Conservation (phyloP, 2,888 invertebrate species). For the Cephalotes varians region DNA sequence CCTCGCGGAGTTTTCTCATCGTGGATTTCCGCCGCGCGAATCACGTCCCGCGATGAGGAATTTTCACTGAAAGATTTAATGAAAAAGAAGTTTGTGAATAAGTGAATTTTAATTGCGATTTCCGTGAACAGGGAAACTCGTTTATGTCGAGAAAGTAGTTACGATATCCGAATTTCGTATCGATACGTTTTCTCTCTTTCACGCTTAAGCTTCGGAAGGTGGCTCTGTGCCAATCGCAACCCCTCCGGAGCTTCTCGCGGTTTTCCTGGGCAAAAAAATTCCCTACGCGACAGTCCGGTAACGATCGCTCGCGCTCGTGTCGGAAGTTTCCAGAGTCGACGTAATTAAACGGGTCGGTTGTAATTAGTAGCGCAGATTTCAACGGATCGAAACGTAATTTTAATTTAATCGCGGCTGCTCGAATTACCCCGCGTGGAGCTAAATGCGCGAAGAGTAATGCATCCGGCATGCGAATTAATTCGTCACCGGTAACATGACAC, state of each 20-base stretch:
- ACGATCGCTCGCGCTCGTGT: background rate
- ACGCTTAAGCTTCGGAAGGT: background rate
- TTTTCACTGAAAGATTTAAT: background rate
- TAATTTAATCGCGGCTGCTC: constrained; percentile 66
- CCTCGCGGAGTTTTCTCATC: background rate
- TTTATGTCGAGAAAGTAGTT: background rate
- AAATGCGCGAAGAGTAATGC: constrained; percentile 66
- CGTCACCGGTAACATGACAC: constrained; percentile 28
- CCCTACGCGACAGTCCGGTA: background rate
- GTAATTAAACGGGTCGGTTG: constrained; percentile 48
- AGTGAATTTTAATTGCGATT: background rate
- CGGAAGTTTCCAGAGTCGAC: constrained; percentile 27
- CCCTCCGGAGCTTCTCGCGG: background rate
- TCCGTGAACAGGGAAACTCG: background rate
- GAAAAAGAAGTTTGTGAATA: background rate
- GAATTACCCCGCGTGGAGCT: constrained; percentile 38
- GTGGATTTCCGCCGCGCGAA: background rate
- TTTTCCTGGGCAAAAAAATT: constrained; percentile 8
- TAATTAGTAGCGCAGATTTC: constrained; percentile 62
- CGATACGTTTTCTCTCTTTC: background rate
- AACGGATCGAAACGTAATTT: constrained; percentile 62
- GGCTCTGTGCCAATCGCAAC: background rate
- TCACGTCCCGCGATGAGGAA: background rate
- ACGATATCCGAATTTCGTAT: background rate
- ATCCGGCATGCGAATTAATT: constrained; percentile 66